Evolutionary conservation across 2,888 invertebrate genomes (phyloP), one percentile per base, ranked within the genome.

Genomic region (Bedellia somnulentella): DNA sequence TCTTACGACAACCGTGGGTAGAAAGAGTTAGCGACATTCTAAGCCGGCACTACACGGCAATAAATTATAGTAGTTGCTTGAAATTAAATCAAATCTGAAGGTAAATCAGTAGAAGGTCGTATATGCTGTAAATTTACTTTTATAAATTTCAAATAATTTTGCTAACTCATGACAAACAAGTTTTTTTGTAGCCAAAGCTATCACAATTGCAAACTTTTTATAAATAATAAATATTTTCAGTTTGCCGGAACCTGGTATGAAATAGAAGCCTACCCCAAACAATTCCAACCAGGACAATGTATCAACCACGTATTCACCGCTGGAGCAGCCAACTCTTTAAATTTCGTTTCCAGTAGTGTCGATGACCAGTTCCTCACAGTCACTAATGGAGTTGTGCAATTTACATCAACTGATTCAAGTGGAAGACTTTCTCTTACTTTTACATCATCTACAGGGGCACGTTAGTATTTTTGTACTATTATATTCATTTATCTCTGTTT

Each of bases 171-270:
- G 18, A 18, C 18, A 18, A 18, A 18, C 5, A n/a, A n/a, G n/a
- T n/a, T n/a, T n/a, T n/a, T n/a, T n/a, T n/a, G n/a, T n/a, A n/a
- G n/a, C n/a, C n/a, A n/a, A n/a, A n/a, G n/a, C n/a, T n/a, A n/a
- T n/a, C n/a, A n/a, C n/a, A n/a, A n/a, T n/a, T n/a, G n/a, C n/a
- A n/a, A n/a, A n/a, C n/a, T n/a, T n/a, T n/a, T n/a, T n/a, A n/a
- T n/a, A n/a, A n/a, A n/a, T n/a, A n/a, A n/a, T n/a, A n/a, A n/a
- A n/a, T 14, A 34, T 3, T 47, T 42, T 3, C 37, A 68, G 67
- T 62, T 66, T 34, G 13, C 33, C 34, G 66, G 66, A 2, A 31
- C 34, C 5, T 68, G 68, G 68, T 37, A 49, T 30, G 67, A 66
- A 43, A 45, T 62, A 1, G 44, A 57, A 41, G 45, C 60, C 0